Evolutionary conservation across 2,888 invertebrate genomes (phyloP).

Genomic region (Abrostola triplasia): DNA sequence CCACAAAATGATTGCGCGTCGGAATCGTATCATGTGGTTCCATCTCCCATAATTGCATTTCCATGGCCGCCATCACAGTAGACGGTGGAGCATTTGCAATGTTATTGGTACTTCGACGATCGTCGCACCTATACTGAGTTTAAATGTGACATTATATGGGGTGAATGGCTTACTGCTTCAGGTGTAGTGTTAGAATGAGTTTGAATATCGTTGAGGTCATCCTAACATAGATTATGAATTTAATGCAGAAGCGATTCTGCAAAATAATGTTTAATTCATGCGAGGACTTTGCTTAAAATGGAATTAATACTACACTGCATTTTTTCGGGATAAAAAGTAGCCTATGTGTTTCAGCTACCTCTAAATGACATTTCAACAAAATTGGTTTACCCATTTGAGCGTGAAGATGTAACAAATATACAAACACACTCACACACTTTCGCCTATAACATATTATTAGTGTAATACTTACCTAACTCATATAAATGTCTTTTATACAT

Average conservation of each 20-base stretch:
- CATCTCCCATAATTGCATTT: constrained; percentile 14
- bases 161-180: neutral
- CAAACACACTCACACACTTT: too few species aligned
- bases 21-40: constrained; percentile 8
- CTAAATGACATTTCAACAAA: too few species aligned
- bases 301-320: too few species aligned
- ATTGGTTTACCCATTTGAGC: too few species aligned
- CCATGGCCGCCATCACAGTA: constrained; percentile 7
- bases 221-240: neutral
- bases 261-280: too few species aligned
- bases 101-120: constrained; percentile 4
- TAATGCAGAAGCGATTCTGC: neutral
- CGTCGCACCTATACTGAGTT: neutral
- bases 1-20: constrained; percentile 10
- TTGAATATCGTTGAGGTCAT: neutral
- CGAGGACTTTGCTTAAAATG: too few species aligned
- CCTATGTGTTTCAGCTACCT: too few species aligned
- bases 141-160: constrained; percentile 4
- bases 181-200: neutral
- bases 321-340: too few species aligned
- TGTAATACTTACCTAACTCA: too few species aligned
- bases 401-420: too few species aligned
- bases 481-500: too few species aligned
- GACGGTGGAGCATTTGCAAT: constrained; percentile 9
- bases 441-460: too few species aligned